A percentile compares a stretch with the other conserved stretches of the same genome.
Evolutionary conservation across 2,113 vertebrate genomes (phyloP).

Genomic region (Ophthalmolycus amberensis): DNA sequence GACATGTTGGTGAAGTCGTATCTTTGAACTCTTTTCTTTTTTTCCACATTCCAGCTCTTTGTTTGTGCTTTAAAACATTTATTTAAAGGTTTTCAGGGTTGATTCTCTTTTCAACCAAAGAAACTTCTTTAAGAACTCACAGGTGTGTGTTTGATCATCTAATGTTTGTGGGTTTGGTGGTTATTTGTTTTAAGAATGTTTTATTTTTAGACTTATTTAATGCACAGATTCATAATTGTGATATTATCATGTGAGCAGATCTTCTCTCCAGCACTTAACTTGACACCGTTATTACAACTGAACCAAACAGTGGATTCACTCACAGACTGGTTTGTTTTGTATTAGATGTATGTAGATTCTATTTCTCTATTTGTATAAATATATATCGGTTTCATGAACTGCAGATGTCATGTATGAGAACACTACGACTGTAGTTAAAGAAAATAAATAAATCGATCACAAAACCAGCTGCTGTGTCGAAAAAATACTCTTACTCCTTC

Average conservation of each 20-base stretch:
- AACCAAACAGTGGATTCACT: constrained; percentile 61
- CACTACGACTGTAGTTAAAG: constrained; percentile 80
- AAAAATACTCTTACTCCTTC: no score
- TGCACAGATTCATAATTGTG: constrained; percentile 72
- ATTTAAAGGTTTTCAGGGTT: constrained; percentile 38
- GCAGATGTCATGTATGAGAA: constrained; percentile 76
- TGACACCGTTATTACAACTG: constrained; percentile 53
- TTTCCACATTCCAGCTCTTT: constrained; percentile 73
- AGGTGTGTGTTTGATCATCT: constrained; percentile 53
- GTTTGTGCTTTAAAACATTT: constrained; percentile 54
- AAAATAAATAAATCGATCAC: constrained; percentile 82
- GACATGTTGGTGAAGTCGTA: not conserved
- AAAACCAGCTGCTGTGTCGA: constrained; percentile 23
- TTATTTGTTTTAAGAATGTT: constrained; percentile 41
- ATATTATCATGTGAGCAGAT: constrained; percentile 63
- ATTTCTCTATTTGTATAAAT: constrained; percentile 75
- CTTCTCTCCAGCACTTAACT: constrained; percentile 56
- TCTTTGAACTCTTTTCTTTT: constrained; percentile 27
- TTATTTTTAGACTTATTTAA: constrained; percentile 75
- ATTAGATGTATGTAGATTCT: constrained; percentile 75
- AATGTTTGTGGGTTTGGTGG: constrained; percentile 34
- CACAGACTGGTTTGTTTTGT: constrained; percentile 59
- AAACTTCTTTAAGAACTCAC: constrained; percentile 42
- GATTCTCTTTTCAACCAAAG: constrained; percentile 55
- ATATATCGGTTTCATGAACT: constrained; percentile 75